A percentile compares a stretch with the other conserved stretches of the same genome.
Conservation (phyloP, 1,140 invertebrate species). For the Drosophila gunungcola region DNA sequence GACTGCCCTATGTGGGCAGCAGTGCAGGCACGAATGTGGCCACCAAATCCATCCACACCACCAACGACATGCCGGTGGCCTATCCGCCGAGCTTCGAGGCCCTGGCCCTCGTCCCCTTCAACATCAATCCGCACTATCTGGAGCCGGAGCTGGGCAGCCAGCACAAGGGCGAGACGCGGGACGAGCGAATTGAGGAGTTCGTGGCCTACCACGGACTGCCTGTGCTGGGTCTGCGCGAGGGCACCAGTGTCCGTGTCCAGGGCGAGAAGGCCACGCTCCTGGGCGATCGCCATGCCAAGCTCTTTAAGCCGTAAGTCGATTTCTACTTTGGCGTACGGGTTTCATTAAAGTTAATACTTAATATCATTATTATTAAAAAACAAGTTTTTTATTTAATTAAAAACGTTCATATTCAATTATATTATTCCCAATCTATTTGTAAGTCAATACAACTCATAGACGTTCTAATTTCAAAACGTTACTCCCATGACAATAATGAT, state of each 20-base stretch:
- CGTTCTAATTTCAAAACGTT: no score
- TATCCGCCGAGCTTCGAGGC: slow-evolving; percentile 91
- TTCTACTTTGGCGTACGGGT: no score
- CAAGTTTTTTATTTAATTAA: no score
- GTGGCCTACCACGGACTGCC: slow-evolving; percentile 86
- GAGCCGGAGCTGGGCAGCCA: slow-evolving; percentile 87
- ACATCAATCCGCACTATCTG: slow-evolving; percentile 94
- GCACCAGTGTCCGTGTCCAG: slow-evolving; percentile 88
- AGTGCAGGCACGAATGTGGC: slow-evolving; percentile 94
- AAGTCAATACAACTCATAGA: no score
- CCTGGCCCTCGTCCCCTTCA: slow-evolving; percentile 91
- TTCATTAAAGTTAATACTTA: no score
- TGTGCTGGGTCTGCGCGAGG: slow-evolving; percentile 90
- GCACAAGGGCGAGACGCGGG: slow-evolving; percentile 91
- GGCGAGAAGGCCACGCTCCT: slow-evolving; percentile 87
- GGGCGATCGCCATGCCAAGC: slow-evolving; percentile 87
- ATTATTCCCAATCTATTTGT: no score
- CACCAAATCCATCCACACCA: slow-evolving; percentile 91
- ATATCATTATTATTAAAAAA: no score
- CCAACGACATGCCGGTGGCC: slow-evolving; percentile 92
- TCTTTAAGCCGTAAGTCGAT: slow-evolving; percentile 88
- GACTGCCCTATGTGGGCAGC: slow-evolving; percentile 91
- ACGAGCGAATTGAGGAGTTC: slow-evolving; percentile 89
- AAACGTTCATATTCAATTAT: no score
- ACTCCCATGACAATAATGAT: no score